phyloP scores from a whole-genome alignment of 2,113 vertebrate genomes.

The Forbesichthys papilliferus region DNA sequence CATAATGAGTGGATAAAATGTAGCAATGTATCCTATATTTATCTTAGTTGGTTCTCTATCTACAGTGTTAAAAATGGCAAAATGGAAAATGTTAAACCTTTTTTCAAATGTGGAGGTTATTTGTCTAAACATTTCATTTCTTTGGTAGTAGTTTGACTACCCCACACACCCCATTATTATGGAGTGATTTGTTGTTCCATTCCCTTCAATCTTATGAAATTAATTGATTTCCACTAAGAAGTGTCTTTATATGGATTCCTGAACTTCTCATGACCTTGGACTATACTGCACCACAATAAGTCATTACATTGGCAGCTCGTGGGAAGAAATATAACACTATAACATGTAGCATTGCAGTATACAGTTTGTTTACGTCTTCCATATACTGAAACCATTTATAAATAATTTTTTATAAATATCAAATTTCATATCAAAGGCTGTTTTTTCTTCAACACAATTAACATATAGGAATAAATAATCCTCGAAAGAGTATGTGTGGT shows the following conservation, averaged over 20 bases:
- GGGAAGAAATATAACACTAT: slow-evolving; percentile 12
- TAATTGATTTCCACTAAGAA: background rate
- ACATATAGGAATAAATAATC: no score
- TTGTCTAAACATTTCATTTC: background rate
- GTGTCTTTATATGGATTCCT: background rate
- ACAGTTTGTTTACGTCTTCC: no score
- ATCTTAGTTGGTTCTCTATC: no score
- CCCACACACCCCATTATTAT: background rate
- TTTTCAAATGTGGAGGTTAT: background rate
- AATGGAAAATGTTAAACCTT: background rate
- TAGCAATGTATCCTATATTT: no score
- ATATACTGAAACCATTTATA: no score
- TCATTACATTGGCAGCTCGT: background rate
- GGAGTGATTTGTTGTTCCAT: background rate
- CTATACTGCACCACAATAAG: slow-evolving; percentile 4
- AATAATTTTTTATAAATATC: no score
- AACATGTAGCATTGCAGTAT: no score
- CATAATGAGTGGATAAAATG: background rate
- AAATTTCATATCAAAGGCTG: no score
- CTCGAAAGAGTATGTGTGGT: no score
- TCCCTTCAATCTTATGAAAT: background rate
- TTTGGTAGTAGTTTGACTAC: no score
- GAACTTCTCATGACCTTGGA: background rate
- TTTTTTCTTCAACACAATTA: no score
- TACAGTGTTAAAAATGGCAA: no score